These are phyloP conservation scores for Petrocephalus sullivani DNA, from an alignment of 2,797 vertebrate genomes.

Conservation along the genomic window DNA sequence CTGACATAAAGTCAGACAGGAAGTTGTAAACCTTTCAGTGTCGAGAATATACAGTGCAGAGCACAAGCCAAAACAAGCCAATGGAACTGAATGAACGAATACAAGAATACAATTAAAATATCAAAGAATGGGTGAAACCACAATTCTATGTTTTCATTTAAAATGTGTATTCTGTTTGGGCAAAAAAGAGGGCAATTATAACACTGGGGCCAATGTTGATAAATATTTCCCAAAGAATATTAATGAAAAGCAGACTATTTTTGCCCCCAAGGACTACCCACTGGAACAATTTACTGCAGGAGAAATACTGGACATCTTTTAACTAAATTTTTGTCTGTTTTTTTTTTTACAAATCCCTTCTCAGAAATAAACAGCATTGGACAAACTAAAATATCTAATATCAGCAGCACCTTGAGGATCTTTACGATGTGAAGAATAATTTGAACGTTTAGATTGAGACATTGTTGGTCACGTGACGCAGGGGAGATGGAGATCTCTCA, in stretches of 20 bases:
- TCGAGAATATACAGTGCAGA: not conserved
- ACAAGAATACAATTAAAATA: not conserved
- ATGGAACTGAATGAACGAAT: not conserved
- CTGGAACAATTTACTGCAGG: not conserved
- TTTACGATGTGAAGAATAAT: not conserved
- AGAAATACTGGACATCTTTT: not conserved
- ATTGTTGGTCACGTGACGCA: not conserved
- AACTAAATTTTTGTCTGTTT: not conserved
- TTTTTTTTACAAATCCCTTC: not conserved
- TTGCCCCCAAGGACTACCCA: not conserved
- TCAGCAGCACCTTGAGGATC: not conserved
- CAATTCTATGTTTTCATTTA: not conserved
- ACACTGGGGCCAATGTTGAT: not conserved
- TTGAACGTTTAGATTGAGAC: not conserved
- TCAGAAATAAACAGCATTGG: not conserved
- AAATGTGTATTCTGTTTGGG: not conserved
- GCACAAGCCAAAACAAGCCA: not conserved
- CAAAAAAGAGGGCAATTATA: not conserved
- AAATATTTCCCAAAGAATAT: not conserved
- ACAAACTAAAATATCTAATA: not conserved
- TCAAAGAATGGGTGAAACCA: not conserved
- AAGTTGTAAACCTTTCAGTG: not conserved
- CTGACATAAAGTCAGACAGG: not conserved
- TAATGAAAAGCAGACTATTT: slow-evolving; percentile 8
- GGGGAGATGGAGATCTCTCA: not conserved